phyloP scores from a whole-genome alignment of 2,888 invertebrate species.

The Dioctria rufipes region DNA sequence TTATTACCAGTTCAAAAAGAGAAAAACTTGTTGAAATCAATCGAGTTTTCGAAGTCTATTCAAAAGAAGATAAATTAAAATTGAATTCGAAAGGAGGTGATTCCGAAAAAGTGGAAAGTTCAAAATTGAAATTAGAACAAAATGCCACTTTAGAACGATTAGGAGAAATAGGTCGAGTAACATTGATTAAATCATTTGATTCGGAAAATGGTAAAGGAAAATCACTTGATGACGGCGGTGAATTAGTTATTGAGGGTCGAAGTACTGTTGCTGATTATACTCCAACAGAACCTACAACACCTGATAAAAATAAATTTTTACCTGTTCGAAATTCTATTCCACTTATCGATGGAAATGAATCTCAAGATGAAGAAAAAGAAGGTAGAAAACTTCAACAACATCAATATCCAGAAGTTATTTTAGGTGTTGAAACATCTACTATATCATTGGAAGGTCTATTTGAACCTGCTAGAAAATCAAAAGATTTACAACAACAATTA shows the following conservation, averaged over 20 bases:
- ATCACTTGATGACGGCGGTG: slow-evolving; percentile 62
- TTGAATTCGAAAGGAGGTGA: slow-evolving; percentile 73
- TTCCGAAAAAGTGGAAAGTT: slow-evolving; percentile 73
- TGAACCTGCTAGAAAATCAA: slow-evolving; percentile 72
- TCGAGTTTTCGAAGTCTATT: slow-evolving; percentile 79
- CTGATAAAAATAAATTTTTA: slow-evolving; percentile 52
- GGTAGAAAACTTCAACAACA: slow-evolving; percentile 60
- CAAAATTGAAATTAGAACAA: slow-evolving; percentile 74
- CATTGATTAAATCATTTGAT: slow-evolving; percentile 80
- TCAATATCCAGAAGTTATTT: slow-evolving; percentile 65
- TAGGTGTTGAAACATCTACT: slow-evolving; percentile 76
- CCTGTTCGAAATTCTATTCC: slow-evolving; percentile 60
- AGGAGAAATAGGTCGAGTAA: slow-evolving; percentile 80
- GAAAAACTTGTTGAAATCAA: slow-evolving; percentile 80
- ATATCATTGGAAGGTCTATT: slow-evolving; percentile 80
- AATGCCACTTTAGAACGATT: slow-evolving; percentile 78
- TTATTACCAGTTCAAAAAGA: slow-evolving; percentile 57
- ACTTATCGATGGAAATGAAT: slow-evolving; percentile 53
- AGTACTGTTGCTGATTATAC: slow-evolving; percentile 71
- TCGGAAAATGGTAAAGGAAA: slow-evolving; percentile 19
- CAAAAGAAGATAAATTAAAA: slow-evolving; percentile 76
- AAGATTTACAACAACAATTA: slow-evolving; percentile 60
- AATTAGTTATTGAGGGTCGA: slow-evolving; percentile 68
- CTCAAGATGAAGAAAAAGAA: slow-evolving; percentile 19
- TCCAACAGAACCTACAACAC: slow-evolving; percentile 65